A percentile compares a stretch with the other conserved stretches of the same genome.
Evolutionary conservation across 1,140 invertebrate genomes (phyloP).

Genomic region (Platorchestia sp.): DNA sequence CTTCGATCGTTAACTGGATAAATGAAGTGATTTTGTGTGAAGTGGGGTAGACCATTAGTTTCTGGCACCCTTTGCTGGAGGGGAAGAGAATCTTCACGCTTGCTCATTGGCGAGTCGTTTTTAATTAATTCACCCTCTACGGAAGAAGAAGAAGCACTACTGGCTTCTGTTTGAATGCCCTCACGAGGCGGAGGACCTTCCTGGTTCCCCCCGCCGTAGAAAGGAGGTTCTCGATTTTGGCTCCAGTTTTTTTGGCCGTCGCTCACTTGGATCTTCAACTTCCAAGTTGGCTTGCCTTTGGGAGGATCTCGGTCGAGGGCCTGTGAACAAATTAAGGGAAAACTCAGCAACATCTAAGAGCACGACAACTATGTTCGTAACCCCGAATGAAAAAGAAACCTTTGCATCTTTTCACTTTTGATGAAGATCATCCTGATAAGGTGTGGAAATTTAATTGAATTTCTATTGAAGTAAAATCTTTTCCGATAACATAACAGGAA

Average conservation of each 20-base stretch:
- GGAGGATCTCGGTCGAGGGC: slow-evolving; percentile 97
- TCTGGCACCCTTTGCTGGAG: not conserved
- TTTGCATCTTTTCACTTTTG: no score
- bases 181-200: not conserved
- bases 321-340: slow-evolving; percentile 72
- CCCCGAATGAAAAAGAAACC: no score
- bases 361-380: not conserved
- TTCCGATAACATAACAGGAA: no score
- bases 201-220: not conserved
- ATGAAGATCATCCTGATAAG: no score
- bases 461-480: no score
- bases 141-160: not conserved
- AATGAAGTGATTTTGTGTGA: not conserved
- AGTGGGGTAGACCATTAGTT: not conserved
- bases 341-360: not conserved
- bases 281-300: slow-evolving; percentile 94
- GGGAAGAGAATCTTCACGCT: not conserved
- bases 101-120: not conserved
- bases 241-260: slow-evolving; percentile 75
- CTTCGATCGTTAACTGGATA: not conserved
- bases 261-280: slow-evolving; percentile 97
- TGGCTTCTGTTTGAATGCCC: not conserved
- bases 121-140: not conserved
- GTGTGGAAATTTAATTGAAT: no score
- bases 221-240: slow-evolving; percentile 23